Evolutionary conservation across 2,797 vertebrate species (phyloP).

Genomic region (Poecile montanus): DNA sequence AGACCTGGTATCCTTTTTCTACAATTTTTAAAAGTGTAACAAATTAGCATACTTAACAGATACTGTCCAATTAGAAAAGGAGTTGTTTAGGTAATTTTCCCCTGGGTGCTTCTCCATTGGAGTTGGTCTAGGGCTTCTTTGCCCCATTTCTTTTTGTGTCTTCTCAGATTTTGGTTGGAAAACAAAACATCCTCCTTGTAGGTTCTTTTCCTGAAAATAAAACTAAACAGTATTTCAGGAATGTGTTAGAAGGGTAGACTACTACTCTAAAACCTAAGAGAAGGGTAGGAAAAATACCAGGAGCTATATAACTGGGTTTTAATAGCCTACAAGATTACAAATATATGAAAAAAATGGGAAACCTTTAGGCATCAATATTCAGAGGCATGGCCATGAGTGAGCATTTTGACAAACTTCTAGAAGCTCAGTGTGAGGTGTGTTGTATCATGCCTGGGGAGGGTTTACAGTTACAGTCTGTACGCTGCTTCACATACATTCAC

Average conservation of each 20-base stretch:
- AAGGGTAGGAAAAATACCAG: neutral
- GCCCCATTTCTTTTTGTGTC: neutral
- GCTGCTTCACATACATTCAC: neutral
- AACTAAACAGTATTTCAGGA: neutral
- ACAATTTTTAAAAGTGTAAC: neutral
- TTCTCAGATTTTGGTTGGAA: neutral
- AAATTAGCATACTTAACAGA: neutral
- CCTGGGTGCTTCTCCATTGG: rapidly evolving
- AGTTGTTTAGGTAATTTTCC: neutral
- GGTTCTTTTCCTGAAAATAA: neutral
- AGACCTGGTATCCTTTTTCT: rapidly evolving
- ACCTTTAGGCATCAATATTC: neutral
- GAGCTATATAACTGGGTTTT: neutral
- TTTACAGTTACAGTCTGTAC: neutral
- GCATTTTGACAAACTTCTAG: neutral
- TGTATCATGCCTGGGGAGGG: neutral
- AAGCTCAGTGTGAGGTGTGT: rapidly evolving
- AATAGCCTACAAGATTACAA: neutral
- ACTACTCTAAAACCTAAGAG: neutral
- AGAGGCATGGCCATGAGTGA: neutral
- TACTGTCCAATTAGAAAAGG: neutral
- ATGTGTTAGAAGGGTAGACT: neutral
- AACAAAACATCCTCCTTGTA: neutral
- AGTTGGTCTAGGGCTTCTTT: neutral
- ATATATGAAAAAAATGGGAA: neutral